A percentile compares a stretch with the other conserved stretches of the same genome.
Conservation (phyloP, 2,797 vertebrate species). For the Rhabdophis nuchalis region DNA sequence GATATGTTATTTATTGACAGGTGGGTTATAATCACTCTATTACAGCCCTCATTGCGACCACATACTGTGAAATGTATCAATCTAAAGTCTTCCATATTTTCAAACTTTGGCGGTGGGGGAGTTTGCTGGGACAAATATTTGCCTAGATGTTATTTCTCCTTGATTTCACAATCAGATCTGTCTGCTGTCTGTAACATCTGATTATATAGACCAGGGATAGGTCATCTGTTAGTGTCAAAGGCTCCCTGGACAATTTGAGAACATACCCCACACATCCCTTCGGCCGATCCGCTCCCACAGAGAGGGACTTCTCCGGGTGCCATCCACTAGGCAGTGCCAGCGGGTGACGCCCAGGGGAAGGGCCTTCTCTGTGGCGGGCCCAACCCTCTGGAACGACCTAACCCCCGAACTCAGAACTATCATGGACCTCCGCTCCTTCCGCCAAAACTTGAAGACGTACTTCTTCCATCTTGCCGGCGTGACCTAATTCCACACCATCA, state of each 20-base stretch:
- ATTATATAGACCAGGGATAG: background rate
- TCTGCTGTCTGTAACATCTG: background rate
- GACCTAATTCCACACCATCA: too few relatives aligned
- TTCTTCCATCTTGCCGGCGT: too few relatives aligned
- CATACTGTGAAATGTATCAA: background rate
- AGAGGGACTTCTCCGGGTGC: too few relatives aligned
- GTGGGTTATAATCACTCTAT: background rate
- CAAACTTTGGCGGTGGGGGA: accelerated
- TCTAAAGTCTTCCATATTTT: background rate
- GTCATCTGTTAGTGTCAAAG: background rate
- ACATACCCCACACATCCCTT: too few relatives aligned
- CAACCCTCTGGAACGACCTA: too few relatives aligned
- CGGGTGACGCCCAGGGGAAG: too few relatives aligned
- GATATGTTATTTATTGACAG: background rate
- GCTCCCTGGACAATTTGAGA: background rate
- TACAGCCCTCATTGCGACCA: background rate
- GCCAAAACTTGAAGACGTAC: too few relatives aligned
- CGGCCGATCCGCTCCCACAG: too few relatives aligned
- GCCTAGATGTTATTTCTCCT: background rate
- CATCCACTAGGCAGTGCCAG: too few relatives aligned
- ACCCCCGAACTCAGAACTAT: too few relatives aligned
- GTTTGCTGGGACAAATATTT: background rate
- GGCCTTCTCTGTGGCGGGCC: too few relatives aligned
- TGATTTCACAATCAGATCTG: background rate
- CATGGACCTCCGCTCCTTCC: too few relatives aligned